Percentiles rank a stretch among this genome's conserved stretches.
Evolutionary conservation across 1,140 invertebrate species (phyloP).

Genomic region (Tribolium madens): DNA sequence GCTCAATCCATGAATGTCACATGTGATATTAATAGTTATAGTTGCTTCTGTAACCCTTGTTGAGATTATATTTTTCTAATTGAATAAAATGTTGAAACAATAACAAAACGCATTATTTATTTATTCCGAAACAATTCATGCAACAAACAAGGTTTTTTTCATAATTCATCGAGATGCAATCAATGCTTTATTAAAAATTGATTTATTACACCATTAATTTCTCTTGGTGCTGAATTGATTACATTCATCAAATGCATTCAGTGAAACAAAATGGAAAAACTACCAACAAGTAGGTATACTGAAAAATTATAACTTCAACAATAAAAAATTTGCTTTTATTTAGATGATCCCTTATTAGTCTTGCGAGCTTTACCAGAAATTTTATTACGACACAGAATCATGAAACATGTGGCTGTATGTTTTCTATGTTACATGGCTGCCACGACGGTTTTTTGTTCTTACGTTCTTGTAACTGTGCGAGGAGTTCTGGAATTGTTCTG

Average conservation of each 20-base stretch:
- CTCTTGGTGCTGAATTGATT: background rate
- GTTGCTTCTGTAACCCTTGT: background rate
- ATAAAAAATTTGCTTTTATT: background rate
- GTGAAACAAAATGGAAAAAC: background rate
- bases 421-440: background rate
- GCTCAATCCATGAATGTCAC: slow-evolving; percentile 18
- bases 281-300: background rate
- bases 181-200: background rate
- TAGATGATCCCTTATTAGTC: background rate
- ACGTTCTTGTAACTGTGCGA: too few species aligned
- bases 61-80: slow-evolving; percentile 6
- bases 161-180: too few species aligned
- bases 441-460: background rate
- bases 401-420: background rate
- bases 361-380: background rate
- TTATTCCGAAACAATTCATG: too few species aligned
- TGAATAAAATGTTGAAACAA: slow-evolving; percentile 7
- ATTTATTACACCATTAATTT: background rate
- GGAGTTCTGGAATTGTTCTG: too few species aligned
- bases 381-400: background rate
- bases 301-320: too few species aligned
- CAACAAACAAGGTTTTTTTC: too few species aligned
- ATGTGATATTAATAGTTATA: slow-evolving; percentile 18
- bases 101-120: too few species aligned
- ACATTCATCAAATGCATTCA: too few species aligned